Evolutionary conservation across 2,797 vertebrate species (phyloP), one percentile per base, ranked within the genome.

Genomic region (Aerospiza tachiro): DNA sequence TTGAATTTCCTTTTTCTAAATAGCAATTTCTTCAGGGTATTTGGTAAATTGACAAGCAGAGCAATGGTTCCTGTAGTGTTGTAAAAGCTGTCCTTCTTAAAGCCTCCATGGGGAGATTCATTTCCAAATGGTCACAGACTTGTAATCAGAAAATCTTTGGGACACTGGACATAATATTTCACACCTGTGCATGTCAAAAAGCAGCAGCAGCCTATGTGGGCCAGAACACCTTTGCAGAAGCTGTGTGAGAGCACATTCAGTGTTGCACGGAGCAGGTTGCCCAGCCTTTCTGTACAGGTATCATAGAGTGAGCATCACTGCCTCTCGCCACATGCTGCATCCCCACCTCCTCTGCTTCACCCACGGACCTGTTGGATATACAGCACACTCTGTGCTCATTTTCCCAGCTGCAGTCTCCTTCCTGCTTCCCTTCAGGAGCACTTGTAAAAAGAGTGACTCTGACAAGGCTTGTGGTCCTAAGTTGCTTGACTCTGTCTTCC

Each of bases 1-100:
- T 97, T 97, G 97, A 92, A 95, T 98, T 98, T 96, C 88, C 91
- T 96, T 95, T 97, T 94, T 86, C 93, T 96, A 95, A 97, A 92
- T 74, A 97, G 95, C 96, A 93, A 50, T 97, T 98, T 97, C 97
- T 98, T 95, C 92, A 86, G 80, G 75, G 80, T 93, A 53, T 94
- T 95, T 90, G 91, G 75, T 94, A 91, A 90, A 95, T 70, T 93
- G 95, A 97, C 89, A 96, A 89, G 89, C 93, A 92, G 84, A 73
- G 92, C 96, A 80, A 72, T 66, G 77, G 83, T 63, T 93, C 82
- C 71, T 53, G 58, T 53, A 78, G 47, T 16, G 44, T n/a, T 78
- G 2, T 19, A 59, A 81, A 49, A 92, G n/a, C 74, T 81, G 65
- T 67, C 89, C 63, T 96, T 92, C 72, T 70, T 88, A 58, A 40